phyloP scores from a whole-genome alignment of 2,797 vertebrate genomes.

The Silurus lanzhouensis region DNA sequence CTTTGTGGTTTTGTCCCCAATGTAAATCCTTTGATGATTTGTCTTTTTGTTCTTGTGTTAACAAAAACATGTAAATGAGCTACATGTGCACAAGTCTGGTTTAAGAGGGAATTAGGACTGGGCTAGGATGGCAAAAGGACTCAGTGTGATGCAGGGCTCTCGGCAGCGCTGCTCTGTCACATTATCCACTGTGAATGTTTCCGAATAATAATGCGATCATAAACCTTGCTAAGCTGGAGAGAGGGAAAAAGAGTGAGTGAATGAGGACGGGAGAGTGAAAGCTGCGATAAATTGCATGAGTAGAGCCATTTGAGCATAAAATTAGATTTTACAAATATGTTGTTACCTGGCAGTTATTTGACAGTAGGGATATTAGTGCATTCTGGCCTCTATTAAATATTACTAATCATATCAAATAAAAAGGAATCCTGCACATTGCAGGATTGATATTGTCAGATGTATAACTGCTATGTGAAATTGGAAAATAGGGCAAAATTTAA shows the following conservation, averaged over 20 bases:
- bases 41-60: not conserved
- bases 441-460: slow-evolving; percentile 62
- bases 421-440: slow-evolving; percentile 63
- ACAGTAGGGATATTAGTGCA: slow-evolving; percentile 77
- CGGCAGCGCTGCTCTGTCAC: slow-evolving; percentile 62
- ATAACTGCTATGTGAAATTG: slow-evolving; percentile 63
- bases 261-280: slow-evolving; percentile 67
- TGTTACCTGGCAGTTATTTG: slow-evolving; percentile 83
- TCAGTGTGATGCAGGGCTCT: slow-evolving; percentile 33
- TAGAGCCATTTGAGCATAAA: slow-evolving; percentile 86
- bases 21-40: not conserved
- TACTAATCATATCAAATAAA: slow-evolving; percentile 80
- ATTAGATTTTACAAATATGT: slow-evolving; percentile 87
- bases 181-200: slow-evolving; percentile 77
- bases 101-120: not conserved
- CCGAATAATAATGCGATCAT: slow-evolving; percentile 78
- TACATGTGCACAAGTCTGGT: not conserved
- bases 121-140: slow-evolving; percentile 5
- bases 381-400: slow-evolving; percentile 72
- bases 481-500: slow-evolving; percentile 66
- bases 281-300: slow-evolving; percentile 79
- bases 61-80: slow-evolving; percentile 19
- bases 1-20: slow-evolving; percentile 1
- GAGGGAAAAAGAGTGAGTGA: slow-evolving; percentile 48
- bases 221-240: slow-evolving; percentile 69